Conservation (phyloP, 2,113 vertebrate genomes). For the Myotis davidii region DNA sequence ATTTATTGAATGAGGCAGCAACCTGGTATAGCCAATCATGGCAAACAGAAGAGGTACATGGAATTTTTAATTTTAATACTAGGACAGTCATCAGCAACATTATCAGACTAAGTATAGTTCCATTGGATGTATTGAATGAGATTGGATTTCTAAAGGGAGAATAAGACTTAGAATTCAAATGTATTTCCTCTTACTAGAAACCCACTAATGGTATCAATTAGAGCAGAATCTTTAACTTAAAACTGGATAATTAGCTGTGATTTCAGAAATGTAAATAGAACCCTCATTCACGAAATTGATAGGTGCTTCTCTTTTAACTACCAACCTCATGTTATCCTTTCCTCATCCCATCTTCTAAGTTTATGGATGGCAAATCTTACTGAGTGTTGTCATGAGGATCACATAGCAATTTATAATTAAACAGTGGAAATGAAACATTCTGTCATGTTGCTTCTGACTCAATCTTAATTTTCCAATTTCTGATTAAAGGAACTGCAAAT, state of each 20-base stretch:
- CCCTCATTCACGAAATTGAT: not conserved
- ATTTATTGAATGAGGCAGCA: not conserved
- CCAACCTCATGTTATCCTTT: not conserved
- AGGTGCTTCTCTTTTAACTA: not conserved
- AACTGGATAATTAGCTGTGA: slow-evolving; percentile 54
- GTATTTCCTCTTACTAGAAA: slow-evolving; percentile 50
- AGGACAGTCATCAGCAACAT: not conserved
- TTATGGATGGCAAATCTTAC: not conserved
- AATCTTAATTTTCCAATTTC: slow-evolving; percentile 69
- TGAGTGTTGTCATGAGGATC: slow-evolving; percentile 45
- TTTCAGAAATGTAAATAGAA: slow-evolving; percentile 69
- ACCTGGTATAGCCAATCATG: not conserved
- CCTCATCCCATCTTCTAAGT: not conserved
- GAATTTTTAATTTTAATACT: not conserved
- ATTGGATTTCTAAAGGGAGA: slow-evolving; percentile 53
- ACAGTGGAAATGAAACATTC: slow-evolving; percentile 47
- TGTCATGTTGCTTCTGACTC: slow-evolving; percentile 66
- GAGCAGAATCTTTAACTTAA: slow-evolving; percentile 61
- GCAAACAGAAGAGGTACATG: not conserved
- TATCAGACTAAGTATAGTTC: not conserved
- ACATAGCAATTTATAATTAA: slow-evolving; percentile 61
- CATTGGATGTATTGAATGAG: slow-evolving; percentile 5
- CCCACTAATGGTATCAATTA: slow-evolving; percentile 59
- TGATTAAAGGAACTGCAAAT: slow-evolving; percentile 79
- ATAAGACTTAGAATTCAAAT: slow-evolving; percentile 35